phyloP scores from a whole-genome alignment of 2,113 vertebrate species.

The Alosa alosa region DNA sequence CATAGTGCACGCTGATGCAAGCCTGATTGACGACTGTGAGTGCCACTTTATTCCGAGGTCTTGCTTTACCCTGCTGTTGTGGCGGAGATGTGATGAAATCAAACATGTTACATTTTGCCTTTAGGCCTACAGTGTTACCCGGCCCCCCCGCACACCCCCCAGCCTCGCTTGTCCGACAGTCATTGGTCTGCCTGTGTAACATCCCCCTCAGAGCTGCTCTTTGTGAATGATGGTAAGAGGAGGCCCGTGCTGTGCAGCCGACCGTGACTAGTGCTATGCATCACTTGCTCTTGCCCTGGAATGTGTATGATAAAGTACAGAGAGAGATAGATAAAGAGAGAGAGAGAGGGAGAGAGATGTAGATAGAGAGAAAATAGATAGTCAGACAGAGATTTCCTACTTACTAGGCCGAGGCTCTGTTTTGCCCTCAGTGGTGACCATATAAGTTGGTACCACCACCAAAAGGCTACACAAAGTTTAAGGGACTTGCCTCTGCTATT shows the following conservation, averaged over 20 bases:
- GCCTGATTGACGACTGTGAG: background rate
- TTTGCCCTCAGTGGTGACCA: background rate
- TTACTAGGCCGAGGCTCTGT: background rate
- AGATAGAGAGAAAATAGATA: background rate
- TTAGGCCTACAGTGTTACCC: background rate
- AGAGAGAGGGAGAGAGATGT: slow-evolving; percentile 23
- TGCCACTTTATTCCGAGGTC: background rate
- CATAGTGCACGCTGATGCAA: background rate
- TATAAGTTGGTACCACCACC: background rate
- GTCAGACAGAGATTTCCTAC: background rate
- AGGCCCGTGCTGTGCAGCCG: slow-evolving; percentile 36
- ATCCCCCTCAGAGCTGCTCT: slow-evolving; percentile 21
- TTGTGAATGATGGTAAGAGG: slow-evolving; percentile 31
- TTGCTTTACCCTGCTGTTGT: background rate
- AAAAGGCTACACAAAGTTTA: background rate
- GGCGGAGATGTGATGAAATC: background rate
- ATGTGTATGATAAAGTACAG: slow-evolving; percentile 37
- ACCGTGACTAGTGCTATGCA: slow-evolving; percentile 38
- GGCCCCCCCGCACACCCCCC: background rate
- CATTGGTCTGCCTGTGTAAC: slow-evolving; percentile 6
- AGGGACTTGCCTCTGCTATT: background rate
- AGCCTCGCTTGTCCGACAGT: background rate
- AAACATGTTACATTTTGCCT: background rate
- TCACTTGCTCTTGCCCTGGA: slow-evolving; percentile 41
- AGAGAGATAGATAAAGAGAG: slow-evolving; percentile 26